These are phyloP conservation scores for Hylia prasina DNA, from an alignment of 2,113 vertebrate species.

Conservation along the genomic window DNA sequence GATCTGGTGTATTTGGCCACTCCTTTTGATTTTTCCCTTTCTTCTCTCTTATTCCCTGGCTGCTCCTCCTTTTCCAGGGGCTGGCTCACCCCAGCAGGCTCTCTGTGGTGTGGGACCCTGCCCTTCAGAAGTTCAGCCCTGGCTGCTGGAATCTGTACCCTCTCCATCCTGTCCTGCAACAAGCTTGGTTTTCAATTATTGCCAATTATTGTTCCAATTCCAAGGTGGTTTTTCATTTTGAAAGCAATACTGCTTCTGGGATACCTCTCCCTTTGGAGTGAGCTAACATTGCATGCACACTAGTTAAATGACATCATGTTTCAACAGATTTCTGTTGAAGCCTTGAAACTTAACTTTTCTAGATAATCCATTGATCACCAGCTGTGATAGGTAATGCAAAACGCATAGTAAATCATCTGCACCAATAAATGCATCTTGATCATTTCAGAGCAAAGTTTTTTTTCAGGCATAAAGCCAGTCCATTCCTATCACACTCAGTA, in stretches of 20 bases:
- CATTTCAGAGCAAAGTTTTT: neutral
- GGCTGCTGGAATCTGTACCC: neutral
- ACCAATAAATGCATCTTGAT: neutral
- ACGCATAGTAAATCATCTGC: neutral
- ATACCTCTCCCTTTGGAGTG: neutral
- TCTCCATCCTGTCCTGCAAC: neutral
- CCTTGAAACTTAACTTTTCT: neutral
- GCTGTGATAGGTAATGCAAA: neutral
- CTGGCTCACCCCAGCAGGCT: neutral
- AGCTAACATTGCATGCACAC: neutral
- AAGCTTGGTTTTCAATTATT: neutral
- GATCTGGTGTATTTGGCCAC: neutral
- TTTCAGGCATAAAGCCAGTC: neutral
- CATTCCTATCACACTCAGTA: neutral
- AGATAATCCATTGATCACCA: neutral
- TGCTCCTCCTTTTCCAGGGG: neutral
- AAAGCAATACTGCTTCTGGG: neutral
- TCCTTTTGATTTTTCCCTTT: neutral
- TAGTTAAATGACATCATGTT: neutral
- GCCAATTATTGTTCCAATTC: neutral
- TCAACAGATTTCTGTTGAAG: neutral
- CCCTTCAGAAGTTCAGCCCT: neutral
- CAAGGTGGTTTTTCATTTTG: neutral
- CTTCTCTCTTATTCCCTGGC: neutral
- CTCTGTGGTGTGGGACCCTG: too few relatives aligned